A percentile compares a stretch with the other conserved stretches of the same genome.
Conservation (phyloP, 1,140 invertebrate species). For the Bombus cullumanus region DNA sequence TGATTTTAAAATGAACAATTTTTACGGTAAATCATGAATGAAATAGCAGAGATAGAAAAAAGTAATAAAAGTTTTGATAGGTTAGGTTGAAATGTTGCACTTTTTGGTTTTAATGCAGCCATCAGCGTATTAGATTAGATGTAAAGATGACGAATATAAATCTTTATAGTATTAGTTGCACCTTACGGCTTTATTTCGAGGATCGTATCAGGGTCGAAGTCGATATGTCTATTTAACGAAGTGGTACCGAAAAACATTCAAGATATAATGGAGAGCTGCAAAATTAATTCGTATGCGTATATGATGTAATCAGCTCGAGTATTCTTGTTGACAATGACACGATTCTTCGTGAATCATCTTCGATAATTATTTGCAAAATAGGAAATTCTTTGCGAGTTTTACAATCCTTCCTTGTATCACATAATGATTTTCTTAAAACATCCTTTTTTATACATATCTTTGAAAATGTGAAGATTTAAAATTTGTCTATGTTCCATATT, state of each 20-base stretch:
- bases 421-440: no score
- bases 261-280: neutral
- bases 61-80: no score
- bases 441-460: neutral
- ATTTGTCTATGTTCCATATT: no score
- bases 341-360: conserved; percentile 25
- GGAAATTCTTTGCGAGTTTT: neutral
- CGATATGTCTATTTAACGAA: neutral
- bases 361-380: conserved; percentile 15
- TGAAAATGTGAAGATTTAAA: neutral
- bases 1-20: neutral
- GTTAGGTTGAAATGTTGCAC: neutral
- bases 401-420: neutral
- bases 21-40: neutral
- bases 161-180: neutral
- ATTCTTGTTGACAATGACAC: conserved; percentile 32
- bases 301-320: neutral
- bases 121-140: no score
- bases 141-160: neutral
- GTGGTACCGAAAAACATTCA: neutral
- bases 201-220: neutral
- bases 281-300: conserved; percentile 2
- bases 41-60: neutral
- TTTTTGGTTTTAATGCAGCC: neutral
- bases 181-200: conserved; percentile 21